Percentiles rank a stretch among this genome's conserved stretches.
These are phyloP conservation scores for Donacobius atricapilla DNA, from an alignment of 2,113 vertebrate genomes.

Conservation along the genomic window DNA sequence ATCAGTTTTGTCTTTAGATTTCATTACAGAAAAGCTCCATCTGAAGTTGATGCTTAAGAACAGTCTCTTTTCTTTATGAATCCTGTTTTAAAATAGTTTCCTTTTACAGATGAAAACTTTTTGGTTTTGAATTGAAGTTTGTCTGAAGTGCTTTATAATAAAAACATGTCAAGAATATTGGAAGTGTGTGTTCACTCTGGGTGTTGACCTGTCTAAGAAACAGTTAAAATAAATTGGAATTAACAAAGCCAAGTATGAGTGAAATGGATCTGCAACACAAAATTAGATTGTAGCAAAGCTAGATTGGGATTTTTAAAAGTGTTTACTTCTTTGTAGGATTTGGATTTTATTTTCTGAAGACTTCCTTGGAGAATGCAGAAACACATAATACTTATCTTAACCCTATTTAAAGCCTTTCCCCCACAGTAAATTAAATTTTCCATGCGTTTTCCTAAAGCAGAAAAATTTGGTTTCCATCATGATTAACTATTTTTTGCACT, in stretches of 20 bases:
- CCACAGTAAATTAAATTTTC: background rate
- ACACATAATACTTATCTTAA: background rate
- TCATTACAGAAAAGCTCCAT: background rate
- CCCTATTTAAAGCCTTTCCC: background rate
- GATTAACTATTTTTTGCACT: background rate
- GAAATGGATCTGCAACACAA: background rate
- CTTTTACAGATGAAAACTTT: background rate
- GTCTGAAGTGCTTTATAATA: constrained; percentile 65
- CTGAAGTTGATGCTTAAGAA: background rate
- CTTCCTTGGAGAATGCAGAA: background rate
- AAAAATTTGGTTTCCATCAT: background rate
- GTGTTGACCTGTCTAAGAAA: background rate
- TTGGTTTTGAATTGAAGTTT: background rate
- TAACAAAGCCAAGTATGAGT: background rate
- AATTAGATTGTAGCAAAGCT: background rate
- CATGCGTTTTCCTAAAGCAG: background rate
- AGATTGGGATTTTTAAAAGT: background rate
- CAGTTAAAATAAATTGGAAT: background rate
- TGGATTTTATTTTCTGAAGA: background rate
- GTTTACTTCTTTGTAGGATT: background rate
- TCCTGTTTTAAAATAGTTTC: constrained; percentile 36
- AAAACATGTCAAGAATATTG: constrained; percentile 35
- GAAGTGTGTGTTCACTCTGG: background rate
- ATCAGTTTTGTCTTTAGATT: constrained; percentile 6
- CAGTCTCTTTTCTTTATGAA: constrained; percentile 44